Percentiles rank a stretch among this genome's conserved stretches.
Conservation (phyloP, 2,888 invertebrate genomes). For the Drosophila ezoana region DNA sequence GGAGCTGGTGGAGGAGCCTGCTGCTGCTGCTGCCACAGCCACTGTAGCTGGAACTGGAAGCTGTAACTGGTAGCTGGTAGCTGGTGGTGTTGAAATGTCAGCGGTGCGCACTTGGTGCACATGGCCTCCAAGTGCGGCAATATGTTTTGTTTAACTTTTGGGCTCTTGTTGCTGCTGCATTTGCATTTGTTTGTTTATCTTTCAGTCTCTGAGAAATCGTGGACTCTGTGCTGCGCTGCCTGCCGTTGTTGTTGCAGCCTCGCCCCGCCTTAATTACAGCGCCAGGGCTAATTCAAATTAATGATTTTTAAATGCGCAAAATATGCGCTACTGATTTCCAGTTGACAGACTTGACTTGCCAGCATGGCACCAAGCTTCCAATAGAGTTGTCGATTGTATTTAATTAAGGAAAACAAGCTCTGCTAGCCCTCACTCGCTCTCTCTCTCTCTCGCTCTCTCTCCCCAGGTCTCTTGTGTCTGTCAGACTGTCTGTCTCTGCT, state of each 20-base stretch:
- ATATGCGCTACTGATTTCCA: constrained; percentile 74
- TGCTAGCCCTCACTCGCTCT: background rate
- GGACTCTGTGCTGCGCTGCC: constrained; percentile 17
- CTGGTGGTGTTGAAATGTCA: constrained; percentile 76
- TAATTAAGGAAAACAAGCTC: constrained; percentile 57
- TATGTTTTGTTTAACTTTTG: constrained; percentile 80
- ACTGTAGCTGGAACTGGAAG: constrained; percentile 1
- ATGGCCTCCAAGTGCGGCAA: constrained; percentile 77
- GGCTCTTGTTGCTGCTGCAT: constrained; percentile 40
- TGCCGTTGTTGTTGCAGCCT: constrained; percentile 15
- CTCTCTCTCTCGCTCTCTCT: background rate
- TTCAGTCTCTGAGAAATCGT: constrained; percentile 30
- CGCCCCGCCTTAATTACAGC: constrained; percentile 70
- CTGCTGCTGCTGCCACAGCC: background rate
- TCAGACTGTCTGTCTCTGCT: constrained; percentile 13
- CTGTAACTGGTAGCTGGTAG: background rate
- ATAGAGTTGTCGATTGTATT: constrained; percentile 77
- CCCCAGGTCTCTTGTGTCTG: background rate
- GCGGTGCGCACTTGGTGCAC: constrained; percentile 59
- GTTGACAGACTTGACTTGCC: constrained; percentile 26
- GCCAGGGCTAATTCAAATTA: constrained; percentile 73
- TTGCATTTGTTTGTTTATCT: constrained; percentile 68
- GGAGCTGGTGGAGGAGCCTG: background rate
- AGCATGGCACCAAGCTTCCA: constrained; percentile 11
- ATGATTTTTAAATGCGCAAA: constrained; percentile 81